Evolutionary conservation across 1,140 invertebrate genomes (phyloP), one percentile per base, ranked within the genome.

Genomic region (Euura lappo): DNA sequence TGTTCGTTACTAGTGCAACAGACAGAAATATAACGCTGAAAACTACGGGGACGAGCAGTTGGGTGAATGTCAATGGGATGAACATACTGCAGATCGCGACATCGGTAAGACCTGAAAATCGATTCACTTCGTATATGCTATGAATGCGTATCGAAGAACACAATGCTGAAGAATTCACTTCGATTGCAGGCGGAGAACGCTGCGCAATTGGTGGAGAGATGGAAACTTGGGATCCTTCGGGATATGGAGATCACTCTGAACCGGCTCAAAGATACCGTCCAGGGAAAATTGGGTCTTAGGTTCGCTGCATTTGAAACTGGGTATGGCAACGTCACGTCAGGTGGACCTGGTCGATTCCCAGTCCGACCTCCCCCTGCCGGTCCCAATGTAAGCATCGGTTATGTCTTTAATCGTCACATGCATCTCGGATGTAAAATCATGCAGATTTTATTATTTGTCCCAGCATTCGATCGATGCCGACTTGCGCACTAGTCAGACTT

Each of bases 21-120:
- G 89, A 91, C 80, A 90, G 89, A 75, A 93, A 92, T 77, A 92
- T 94, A n/a, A 91, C 89, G 47, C 85, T 94, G 70, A 87, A 86
- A 70, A 84, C 90, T 2, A 88, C 89, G 44, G 93, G 92, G 45
- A 85, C 77, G n/a, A 91, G 92, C 64, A n/a, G n/a, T n/a, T 90
- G 84, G 51, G 80, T 94, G 45, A 91, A 90, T 67, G 83, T 93
- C 4, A 92, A 92, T 70, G 89, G 91, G 6, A 82, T 89, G 71
- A 89, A 90, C 84, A 79, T 90, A 45, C 75, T 90, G 6, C 89
- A 92, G 46, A 74, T 91, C 42, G 84, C 88, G 3, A 78, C 78
- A 65, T 75, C 82, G 81, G 88, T 91, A 87, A 82, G 81, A 77
- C 60, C n/a, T n/a, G n/a, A n/a, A 83, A 65, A 46, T 60, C 74